Evolutionary conservation across 2,113 vertebrate genomes (phyloP).

Genomic region (Pavo muticus): DNA sequence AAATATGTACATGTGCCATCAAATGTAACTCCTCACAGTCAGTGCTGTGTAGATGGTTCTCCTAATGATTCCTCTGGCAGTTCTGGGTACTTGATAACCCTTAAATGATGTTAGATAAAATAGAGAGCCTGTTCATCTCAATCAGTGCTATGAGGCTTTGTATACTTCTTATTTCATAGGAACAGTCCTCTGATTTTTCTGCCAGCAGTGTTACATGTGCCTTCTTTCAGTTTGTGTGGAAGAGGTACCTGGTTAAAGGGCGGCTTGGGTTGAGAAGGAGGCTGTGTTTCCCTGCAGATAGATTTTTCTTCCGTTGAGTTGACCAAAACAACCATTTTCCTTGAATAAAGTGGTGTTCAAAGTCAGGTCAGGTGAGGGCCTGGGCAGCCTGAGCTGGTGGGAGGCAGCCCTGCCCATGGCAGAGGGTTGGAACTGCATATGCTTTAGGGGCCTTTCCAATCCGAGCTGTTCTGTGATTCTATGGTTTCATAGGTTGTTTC

Average conservation of each 20-base stretch:
- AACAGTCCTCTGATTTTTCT: neutral
- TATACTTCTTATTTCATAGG: neutral
- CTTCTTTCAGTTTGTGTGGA: neutral
- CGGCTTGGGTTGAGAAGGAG: neutral
- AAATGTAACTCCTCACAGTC: fast-evolving
- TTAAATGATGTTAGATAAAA: neutral
- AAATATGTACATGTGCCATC: neutral
- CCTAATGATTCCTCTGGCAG: neutral
- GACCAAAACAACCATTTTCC: neutral
- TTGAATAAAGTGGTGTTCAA: neutral
- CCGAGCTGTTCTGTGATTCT: neutral
- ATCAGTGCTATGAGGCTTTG: neutral
- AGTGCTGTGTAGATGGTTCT: neutral
- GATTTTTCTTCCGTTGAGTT: neutral
- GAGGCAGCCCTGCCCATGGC: too few species aligned
- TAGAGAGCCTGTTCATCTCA: fast-evolving
- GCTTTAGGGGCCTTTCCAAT: neutral
- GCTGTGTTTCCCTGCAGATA: neutral
- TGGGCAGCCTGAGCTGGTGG: neutral
- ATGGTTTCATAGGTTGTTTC: neutral
- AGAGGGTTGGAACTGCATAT: neutral
- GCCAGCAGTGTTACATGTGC: neutral
- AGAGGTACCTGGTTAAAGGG: fast-evolving
- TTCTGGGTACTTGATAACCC: neutral
- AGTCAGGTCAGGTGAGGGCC: neutral